These are phyloP conservation scores for Nematolebias whitei DNA, from an alignment of 2,113 vertebrate species.

Conservation along the genomic window DNA sequence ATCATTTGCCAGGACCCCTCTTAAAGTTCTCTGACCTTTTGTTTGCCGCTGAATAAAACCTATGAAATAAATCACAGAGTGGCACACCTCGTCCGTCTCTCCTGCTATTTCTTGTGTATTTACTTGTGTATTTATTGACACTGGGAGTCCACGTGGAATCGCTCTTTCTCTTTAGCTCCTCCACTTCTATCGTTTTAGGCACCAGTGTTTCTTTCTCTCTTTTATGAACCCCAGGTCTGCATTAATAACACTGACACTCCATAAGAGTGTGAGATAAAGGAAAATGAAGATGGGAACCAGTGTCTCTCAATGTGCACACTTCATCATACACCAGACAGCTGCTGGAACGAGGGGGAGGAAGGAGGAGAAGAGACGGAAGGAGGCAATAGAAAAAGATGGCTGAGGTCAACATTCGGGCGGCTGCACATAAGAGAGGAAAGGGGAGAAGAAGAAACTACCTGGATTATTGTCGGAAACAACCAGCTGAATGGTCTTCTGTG, in stretches of 20 bases:
- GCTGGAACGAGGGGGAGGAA: slow-evolving; percentile 38
- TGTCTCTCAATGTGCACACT: slow-evolving; percentile 72
- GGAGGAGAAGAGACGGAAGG: slow-evolving; percentile 28
- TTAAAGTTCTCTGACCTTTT: slow-evolving; percentile 76
- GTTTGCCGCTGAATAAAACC: slow-evolving; percentile 73
- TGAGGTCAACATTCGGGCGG: slow-evolving; percentile 21
- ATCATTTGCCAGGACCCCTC: slow-evolving; percentile 58
- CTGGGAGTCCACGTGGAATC: slow-evolving; percentile 54
- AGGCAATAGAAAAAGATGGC: slow-evolving; percentile 11
- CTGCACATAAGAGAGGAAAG: slow-evolving; percentile 8
- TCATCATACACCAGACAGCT: slow-evolving; percentile 67
- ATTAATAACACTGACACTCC: slow-evolving; percentile 74
- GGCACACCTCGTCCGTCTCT: slow-evolving; percentile 47
- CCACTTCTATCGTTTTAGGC: slow-evolving; percentile 8
- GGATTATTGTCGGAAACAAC: slow-evolving; percentile 25
- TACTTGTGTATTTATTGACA: slow-evolving; percentile 62
- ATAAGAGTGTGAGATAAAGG: slow-evolving; percentile 69
- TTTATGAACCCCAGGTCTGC: slow-evolving; percentile 47
- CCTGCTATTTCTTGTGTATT: slow-evolving; percentile 51
- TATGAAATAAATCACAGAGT: slow-evolving; percentile 66
- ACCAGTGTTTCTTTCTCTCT: slow-evolving; percentile 24
- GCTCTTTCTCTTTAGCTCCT: slow-evolving; percentile 38
- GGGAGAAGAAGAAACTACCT: slow-evolving; percentile 5
- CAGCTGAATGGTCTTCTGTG: slow-evolving; percentile 10
- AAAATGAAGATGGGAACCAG: slow-evolving; percentile 75